Conservation (phyloP, 1,140 invertebrate genomes). For the Streblospio benedicti region DNA sequence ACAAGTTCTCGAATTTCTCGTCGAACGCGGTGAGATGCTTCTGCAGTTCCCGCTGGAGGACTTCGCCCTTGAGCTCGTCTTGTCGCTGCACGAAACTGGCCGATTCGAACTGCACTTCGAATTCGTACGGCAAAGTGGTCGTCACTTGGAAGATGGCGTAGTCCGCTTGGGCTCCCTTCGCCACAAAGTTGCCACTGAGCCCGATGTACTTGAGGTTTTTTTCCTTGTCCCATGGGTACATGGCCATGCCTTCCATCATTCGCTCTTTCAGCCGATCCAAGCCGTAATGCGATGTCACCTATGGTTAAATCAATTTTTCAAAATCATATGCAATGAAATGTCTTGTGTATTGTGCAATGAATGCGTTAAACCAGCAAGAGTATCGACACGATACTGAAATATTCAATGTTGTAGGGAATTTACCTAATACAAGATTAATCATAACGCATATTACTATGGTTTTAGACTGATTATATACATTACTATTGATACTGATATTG, state of each 20-base stretch:
- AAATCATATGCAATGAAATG: background rate
- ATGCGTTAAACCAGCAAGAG: slow-evolving; percentile 6
- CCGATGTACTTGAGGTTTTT: slow-evolving; percentile 43
- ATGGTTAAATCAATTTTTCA: slow-evolving; percentile 68
- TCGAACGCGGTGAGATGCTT: slow-evolving; percentile 49
- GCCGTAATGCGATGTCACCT: slow-evolving; percentile 55
- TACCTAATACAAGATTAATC: no score
- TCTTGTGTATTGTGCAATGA: background rate
- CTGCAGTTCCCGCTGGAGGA: slow-evolving; percentile 57
- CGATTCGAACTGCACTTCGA: slow-evolving; percentile 79
- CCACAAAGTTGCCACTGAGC: slow-evolving; percentile 43
- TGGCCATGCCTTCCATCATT: slow-evolving; percentile 51
- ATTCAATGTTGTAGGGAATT: no score
- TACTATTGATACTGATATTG: no score
- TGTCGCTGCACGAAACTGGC: slow-evolving; percentile 55
- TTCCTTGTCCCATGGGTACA: slow-evolving; percentile 43
- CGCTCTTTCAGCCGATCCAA: slow-evolving; percentile 70
- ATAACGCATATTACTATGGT: no score
- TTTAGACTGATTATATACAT: no score
- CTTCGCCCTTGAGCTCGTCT: slow-evolving; percentile 54
- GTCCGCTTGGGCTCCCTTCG: slow-evolving; percentile 54
- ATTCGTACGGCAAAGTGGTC: slow-evolving; percentile 67
- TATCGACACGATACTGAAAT: no score
- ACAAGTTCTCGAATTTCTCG: slow-evolving; percentile 45
- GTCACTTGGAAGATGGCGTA: slow-evolving; percentile 69